Conservation (phyloP, 2,888 invertebrate genomes). For the Elegia similella region DNA sequence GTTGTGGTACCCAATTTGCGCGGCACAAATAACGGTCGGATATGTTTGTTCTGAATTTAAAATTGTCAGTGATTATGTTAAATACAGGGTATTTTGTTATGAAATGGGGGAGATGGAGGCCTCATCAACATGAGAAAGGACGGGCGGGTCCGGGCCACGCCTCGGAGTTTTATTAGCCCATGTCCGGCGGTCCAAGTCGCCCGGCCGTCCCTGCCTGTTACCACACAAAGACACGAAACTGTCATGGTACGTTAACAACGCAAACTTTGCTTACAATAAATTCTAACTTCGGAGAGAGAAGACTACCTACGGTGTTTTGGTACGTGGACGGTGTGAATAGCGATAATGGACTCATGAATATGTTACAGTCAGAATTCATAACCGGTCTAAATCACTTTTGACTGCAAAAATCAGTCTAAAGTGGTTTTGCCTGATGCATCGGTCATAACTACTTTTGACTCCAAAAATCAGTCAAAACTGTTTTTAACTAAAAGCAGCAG, state of each 20-base stretch:
- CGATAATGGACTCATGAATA: neutral
- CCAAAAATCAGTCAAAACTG: no score
- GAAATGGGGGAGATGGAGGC: constrained; percentile 14
- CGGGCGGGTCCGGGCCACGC: constrained; percentile 47
- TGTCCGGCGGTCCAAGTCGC: constrained; percentile 38
- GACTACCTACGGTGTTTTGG: neutral
- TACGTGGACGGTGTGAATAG: neutral
- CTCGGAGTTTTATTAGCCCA: constrained; percentile 66
- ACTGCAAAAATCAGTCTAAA: no score
- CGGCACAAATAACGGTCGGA: constrained; percentile 22
- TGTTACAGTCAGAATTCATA: no score
- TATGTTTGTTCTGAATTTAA: constrained; percentile 1
- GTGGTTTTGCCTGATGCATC: no score
- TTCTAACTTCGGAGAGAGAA: constrained; percentile 18
- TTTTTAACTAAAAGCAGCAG: no score
- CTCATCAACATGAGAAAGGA: constrained; percentile 72
- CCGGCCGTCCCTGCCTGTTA: constrained; percentile 36
- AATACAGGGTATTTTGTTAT: constrained; percentile 16
- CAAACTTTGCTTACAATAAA: constrained; percentile 25
- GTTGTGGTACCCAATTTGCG: constrained; percentile 53
- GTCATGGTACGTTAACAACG: constrained; percentile 29
- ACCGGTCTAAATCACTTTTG: no score
- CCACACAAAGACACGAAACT: constrained; percentile 26
- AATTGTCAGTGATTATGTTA: constrained; percentile 35
- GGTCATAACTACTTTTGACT: no score